Base-by-base conservation (phyloP, 2,113 vertebrate species). In the Syngnathus scovelli region DNA sequence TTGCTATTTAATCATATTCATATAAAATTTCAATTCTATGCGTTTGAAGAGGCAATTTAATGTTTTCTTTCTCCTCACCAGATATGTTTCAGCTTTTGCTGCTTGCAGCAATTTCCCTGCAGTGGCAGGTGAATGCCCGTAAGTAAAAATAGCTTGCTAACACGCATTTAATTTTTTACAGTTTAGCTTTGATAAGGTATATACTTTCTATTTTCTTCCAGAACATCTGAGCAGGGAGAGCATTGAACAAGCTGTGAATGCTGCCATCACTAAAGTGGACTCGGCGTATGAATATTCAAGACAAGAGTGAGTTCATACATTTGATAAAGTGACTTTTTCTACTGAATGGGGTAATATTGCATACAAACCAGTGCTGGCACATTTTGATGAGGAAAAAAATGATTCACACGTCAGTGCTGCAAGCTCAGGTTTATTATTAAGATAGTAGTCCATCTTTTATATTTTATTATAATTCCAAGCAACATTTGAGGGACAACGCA, bases 261-360 rank as follows among this genome's bases (percentile, higher is more conserved):
- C 88, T 41, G 92, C 93, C 48, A 94, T 89, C 71, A 61, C 15
- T 6, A 64, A 76, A 0, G 92, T 95, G 67, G 92, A 96, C 54
- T 75, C 74, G 0, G 90, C 92, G n/a, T 95, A 95, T 66, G 87
- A 87, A 8, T 83, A 64, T 23, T 92, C 91, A 0, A 76, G 91
- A 37, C 56, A 23, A 69, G 61, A 58, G 88, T 89, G 48, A 72
- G 89, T 79, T 6, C 19, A 4, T 15, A 52, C 19, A 23, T 33
- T 27, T 55, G 2, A 7, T 21, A 6, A 56, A 48, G 0, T 15
- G 43, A 55, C 21, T 12, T 43, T 37, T 9, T 39, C 15, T 7
- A 9, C 19, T 52, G 18, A 4, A 52, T 2, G 2, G 19, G 2
- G 18, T 7, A 18, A 49, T 49, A 2, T 49, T 49, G 48, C 6